Percentiles rank a stretch among this genome's conserved stretches.
Evolutionary conservation across 92 coral and sea anemone species (phyloP).

Genomic region (Metridium senile): DNA sequence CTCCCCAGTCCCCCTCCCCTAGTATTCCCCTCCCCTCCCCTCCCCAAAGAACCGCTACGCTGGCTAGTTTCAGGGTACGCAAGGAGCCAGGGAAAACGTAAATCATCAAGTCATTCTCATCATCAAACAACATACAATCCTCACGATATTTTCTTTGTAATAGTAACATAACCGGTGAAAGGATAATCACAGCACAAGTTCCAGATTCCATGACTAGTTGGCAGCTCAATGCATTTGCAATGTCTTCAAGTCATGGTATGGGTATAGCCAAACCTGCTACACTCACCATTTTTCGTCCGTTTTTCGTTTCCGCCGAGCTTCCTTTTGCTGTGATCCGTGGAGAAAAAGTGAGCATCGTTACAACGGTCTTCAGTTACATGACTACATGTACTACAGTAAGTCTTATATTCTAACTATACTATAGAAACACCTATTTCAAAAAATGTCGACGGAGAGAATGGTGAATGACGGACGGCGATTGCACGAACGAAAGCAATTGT

Average conservation of each 20-base stretch:
- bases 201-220: conserved; percentile 95
- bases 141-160: too few relatives aligned
- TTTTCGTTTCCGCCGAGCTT: conserved; percentile 79
- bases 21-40: too few relatives aligned
- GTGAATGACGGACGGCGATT: too few relatives aligned
- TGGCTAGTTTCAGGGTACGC: too few relatives aligned
- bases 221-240: conserved; percentile 86
- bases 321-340: conserved; percentile 94
- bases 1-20: too few relatives aligned
- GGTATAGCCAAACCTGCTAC: conserved; percentile 73
- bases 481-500: too few relatives aligned
- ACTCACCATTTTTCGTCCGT: conserved; percentile 71
- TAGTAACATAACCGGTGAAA: conserved; percentile 16
- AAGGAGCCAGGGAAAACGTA: too few relatives aligned
- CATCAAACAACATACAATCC: too few relatives aligned
- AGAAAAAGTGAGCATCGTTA: conserved; percentile 76
- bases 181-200: conserved; percentile 60
- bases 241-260: conserved; percentile 69
- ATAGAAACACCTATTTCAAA: too few relatives aligned
- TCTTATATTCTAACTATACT: not conserved
- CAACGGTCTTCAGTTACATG: conserved; percentile 87
- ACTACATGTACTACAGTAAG: conserved; percentile 82
- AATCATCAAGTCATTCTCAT: too few relatives aligned
- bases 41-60: too few relatives aligned
- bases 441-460: too few relatives aligned